These are phyloP conservation scores for Thunnus thynnus DNA, from an alignment of 2,113 vertebrate species.

Conservation along the genomic window DNA sequence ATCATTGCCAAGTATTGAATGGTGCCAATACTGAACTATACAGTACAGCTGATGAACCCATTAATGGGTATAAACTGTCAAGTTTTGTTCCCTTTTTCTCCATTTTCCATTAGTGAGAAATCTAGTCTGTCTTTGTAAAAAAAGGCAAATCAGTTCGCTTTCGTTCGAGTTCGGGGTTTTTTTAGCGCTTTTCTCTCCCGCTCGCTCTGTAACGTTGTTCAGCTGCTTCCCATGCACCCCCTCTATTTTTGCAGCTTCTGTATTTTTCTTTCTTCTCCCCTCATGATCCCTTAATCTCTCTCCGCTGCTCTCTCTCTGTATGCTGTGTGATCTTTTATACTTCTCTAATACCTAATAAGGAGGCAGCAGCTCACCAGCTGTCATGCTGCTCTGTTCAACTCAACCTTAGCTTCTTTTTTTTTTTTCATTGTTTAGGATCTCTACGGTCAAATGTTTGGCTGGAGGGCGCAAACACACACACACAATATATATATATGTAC, in stretches of 20 bases:
- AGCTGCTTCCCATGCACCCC: slow-evolving; percentile 16
- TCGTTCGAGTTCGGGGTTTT: too few species aligned
- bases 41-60: neutral
- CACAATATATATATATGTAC: neutral
- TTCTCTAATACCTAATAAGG: slow-evolving; percentile 58
- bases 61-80: neutral
- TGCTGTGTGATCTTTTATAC: slow-evolving; percentile 22
- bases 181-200: neutral
- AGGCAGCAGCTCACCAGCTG: slow-evolving; percentile 20
- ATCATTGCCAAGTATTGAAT: slow-evolving; percentile 1
- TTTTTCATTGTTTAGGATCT: slow-evolving; percentile 10
- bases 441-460: neutral
- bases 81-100: neutral
- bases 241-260: slow-evolving; percentile 34
- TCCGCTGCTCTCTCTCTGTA: neutral
- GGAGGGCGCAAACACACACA: neutral
- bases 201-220: neutral
- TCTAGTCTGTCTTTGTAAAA: neutral
- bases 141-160: neutral
- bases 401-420: neutral
- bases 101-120: neutral
- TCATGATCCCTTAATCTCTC: slow-evolving; percentile 32
- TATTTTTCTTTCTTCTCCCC: slow-evolving; percentile 38
- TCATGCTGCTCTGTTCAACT: slow-evolving; percentile 15
- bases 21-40: neutral